Conservation (phyloP, 2,797 vertebrate species). For the Gallinago solitaria region DNA sequence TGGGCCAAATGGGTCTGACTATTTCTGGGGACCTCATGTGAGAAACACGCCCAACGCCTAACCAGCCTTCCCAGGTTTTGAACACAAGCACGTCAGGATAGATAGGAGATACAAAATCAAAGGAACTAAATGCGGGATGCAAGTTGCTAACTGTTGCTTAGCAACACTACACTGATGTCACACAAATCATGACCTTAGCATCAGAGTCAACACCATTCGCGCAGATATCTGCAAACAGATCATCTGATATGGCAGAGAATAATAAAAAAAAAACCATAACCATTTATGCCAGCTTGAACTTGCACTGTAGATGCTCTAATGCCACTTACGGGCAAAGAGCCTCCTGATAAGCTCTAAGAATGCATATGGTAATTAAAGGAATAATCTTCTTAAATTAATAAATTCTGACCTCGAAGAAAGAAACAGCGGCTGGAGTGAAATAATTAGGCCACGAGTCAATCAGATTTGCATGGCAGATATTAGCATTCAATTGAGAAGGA, state of each 20-base stretch:
- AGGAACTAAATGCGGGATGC: neutral
- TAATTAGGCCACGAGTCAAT: neutral
- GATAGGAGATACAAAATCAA: neutral
- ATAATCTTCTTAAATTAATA: neutral
- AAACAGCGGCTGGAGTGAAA: neutral
- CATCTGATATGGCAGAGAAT: neutral
- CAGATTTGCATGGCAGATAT: neutral
- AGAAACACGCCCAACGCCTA: neutral
- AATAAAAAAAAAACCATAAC: neutral
- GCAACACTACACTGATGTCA: neutral
- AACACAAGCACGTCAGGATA: fast-evolving
- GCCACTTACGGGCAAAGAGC: neutral
- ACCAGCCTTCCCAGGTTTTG: neutral
- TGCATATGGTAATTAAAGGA: neutral
- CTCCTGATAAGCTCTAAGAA: neutral
- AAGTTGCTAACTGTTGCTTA: neutral
- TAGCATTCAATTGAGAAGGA: neutral
- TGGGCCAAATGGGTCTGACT: neutral
- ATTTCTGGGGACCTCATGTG: neutral
- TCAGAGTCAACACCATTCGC: neutral
- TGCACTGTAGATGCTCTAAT: neutral
- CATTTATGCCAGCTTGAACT: fast-evolving
- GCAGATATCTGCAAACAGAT: neutral
- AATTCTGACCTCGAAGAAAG: neutral
- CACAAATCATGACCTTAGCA: neutral